Percentiles rank a stretch among this genome's conserved stretches.
These are phyloP conservation scores for Euclidia mi DNA, from an alignment of 2,888 invertebrate genomes.

Conservation along the genomic window DNA sequence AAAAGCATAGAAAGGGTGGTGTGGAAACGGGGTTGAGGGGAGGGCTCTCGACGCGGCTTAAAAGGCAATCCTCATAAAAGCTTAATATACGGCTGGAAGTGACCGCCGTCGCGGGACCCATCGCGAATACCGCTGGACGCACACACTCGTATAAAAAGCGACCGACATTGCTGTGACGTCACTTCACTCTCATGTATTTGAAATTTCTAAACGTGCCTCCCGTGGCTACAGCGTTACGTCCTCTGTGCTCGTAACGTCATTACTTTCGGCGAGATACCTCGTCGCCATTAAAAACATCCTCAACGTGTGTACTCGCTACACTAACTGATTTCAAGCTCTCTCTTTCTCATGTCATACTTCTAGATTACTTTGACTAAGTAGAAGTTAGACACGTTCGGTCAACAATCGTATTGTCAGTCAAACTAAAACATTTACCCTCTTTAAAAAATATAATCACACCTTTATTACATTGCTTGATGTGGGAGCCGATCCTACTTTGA, in stretches of 20 bases:
- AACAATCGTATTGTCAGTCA: too few species aligned
- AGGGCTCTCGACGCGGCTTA: constrained; percentile 42
- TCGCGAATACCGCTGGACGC: constrained; percentile 22
- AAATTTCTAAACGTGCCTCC: constrained; percentile 11
- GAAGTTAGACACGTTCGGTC: too few species aligned
- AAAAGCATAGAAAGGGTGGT: constrained; percentile 27
- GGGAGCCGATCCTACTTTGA: too few species aligned
- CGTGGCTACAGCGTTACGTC: neutral
- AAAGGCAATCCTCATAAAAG: constrained; percentile 64
- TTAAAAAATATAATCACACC: too few species aligned
- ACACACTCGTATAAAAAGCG: constrained; percentile 2
- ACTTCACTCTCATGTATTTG: constrained; percentile 17
- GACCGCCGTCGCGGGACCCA: constrained; percentile 22
- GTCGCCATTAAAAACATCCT: constrained; percentile 1
- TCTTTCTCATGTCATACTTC: neutral
- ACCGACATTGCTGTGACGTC: constrained; percentile 23
- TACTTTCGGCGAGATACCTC: constrained; percentile 16
- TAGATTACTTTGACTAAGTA: too few species aligned
- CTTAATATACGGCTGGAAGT: constrained; percentile 53
- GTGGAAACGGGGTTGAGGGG: constrained; percentile 8
- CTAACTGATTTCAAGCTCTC: neutral
- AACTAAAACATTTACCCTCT: too few species aligned
- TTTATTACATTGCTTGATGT: too few species aligned
- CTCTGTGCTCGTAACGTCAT: constrained; percentile 28
- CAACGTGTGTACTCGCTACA: neutral